phyloP scores from a whole-genome alignment of 2,113 vertebrate species.

The Typhlomys cinereus region DNA sequence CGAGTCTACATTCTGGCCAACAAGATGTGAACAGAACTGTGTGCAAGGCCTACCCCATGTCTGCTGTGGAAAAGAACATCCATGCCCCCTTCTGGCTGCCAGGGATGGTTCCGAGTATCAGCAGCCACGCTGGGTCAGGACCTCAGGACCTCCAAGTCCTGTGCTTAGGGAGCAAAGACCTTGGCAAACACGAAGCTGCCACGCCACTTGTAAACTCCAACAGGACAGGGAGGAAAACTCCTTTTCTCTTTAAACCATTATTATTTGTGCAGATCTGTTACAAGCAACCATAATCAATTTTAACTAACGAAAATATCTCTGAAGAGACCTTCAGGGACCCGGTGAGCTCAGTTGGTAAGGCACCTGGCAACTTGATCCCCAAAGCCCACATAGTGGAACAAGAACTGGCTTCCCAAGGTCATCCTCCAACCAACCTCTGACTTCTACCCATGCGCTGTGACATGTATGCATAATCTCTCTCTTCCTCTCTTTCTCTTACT shows the following conservation, averaged over 20 bases:
- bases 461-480: too few species aligned
- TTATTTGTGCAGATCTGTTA: neutral
- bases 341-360: too few species aligned
- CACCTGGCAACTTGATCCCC: too few species aligned
- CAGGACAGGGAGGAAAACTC: neutral
- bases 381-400: too few species aligned
- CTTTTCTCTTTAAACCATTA: neutral
- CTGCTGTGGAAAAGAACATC: neutral
- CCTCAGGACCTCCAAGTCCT: neutral
- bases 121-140: neutral
- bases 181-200: neutral
- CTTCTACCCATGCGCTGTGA: too few species aligned
- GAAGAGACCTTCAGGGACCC: constrained; percentile 18
- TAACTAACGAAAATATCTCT: constrained; percentile 5
- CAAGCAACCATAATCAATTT: constrained; percentile 18
- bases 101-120: neutral
- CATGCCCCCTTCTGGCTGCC: neutral
- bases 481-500: too few species aligned
- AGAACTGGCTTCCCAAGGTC: too few species aligned
- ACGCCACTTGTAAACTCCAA: neutral
- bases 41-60: neutral
- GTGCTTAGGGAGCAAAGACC: neutral
- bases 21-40: neutral
- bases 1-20: neutral
- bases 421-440: too few species aligned